Evolutionary conservation across 2,797 vertebrate genomes (phyloP), one percentile per base, ranked within the genome.

Genomic region (Spinus pinus): DNA sequence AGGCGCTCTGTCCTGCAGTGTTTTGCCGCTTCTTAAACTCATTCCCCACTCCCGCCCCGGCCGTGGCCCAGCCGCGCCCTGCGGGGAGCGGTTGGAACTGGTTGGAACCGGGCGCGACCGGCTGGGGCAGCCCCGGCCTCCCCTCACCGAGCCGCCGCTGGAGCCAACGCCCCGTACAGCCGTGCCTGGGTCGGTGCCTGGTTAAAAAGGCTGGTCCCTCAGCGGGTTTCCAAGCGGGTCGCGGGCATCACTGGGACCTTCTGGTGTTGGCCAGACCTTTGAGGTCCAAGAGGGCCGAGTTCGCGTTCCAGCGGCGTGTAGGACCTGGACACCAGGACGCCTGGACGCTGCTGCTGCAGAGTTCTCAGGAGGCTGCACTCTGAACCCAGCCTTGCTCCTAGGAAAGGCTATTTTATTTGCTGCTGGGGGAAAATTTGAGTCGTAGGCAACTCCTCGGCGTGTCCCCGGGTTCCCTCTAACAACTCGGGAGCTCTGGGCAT

Each of bases 141-240:
- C 50, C 50, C 51, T 54, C 30, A 20, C 2, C 31, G 14, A 10
- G 16, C 12, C 6, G 1, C 14, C 12, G 3, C 27, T 6, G 60
- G 18, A 12, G 4, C 22, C n/a, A 3, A 0, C 8, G 13, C 15
- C 18, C 18, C 2, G 1, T 8, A 14, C 23, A 3, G 24, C 64
- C 24, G 2, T 12, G 27, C 11, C 46, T 19, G 77, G 0, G 19
- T 46, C 9, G 20, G 2, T 12, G 27, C 9, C 46, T 19, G 77
- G 0, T 24, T 50, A 12, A 25, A 47, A 8, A 5, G 28, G 2
- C 47, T 37, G 39, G 3, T 18, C 4, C 16, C 49, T 35, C 12
- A 1, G 31, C 4, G 3, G 6, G 3, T 47, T 70, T 42, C 27
- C 42, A 15, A 4, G 41, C 0, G 3, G 23, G 9, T 23, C 1